Base-by-base conservation (phyloP, 2,888 invertebrate genomes). In the Diachrysia chrysitis region DNA sequence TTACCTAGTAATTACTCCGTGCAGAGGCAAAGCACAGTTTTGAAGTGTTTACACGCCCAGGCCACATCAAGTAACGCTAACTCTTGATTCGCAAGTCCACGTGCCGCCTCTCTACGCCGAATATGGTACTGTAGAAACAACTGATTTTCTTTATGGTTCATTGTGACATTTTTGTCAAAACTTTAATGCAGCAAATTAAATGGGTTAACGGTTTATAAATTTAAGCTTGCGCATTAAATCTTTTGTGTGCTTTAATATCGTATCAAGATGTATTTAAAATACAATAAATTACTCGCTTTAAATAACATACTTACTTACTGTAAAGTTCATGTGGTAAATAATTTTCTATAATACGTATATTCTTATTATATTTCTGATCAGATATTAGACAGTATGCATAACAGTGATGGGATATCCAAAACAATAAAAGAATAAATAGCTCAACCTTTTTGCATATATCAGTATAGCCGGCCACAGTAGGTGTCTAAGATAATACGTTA, bases 61-160 rank as follows among this genome's bases (percentile, higher is more conserved):
- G 73, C 46, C 82, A 58, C 76, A 69, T 87, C 87, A 70, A 86
- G 83, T 55, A 60, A 69, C 58, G 70, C 61, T 82, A 76, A 66
- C 29, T 80, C 76, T 55, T 62, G 65, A 63, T 61, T 29, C 29
- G 48, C 51, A 29, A 53, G 60, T 54, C 62, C 76, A 76, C 68
- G 78, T 80, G 84, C 87, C 75, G 83, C 53, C 72, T 83, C 64
- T 57, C 78, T 81, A 68, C 81, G 81, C 66, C 83, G 83, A 87
- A 84, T 79, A 73, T 70, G 76, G 71, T 7, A 58, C 59, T 53
- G 60, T 17, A 54, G 67, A 65, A 66, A 78, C 66, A 60, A 64
- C 62, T 35, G 32, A 70, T 72, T 67, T 58, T 62, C 70, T 79
- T 76, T 79, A 79, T 70, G 60, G 62, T 37, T 65, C 67, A 76